A percentile compares a stretch with the other conserved stretches of the same genome.
These are phyloP conservation scores for Microplitis demolitor DNA, from an alignment of 1,140 invertebrate genomes.

Conservation along the genomic window DNA sequence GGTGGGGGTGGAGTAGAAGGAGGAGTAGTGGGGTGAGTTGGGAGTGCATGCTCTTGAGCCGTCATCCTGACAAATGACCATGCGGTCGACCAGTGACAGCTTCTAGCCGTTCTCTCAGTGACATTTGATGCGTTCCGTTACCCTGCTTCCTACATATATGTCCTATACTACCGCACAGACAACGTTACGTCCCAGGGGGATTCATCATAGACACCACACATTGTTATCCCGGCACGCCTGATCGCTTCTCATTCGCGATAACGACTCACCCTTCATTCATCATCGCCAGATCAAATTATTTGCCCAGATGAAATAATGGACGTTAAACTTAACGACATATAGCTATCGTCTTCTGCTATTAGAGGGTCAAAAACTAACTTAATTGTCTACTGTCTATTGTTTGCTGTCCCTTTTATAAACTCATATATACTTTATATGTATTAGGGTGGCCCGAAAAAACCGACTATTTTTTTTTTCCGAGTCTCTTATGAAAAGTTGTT, in stretches of 20 bases:
- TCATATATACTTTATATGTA: no score
- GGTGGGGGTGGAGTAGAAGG: no score
- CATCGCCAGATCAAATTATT: neutral
- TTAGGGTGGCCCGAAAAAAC: no score
- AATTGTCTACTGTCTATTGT: no score
- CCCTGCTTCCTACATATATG: neutral
- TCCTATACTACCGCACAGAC: no score
- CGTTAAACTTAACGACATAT: no score
- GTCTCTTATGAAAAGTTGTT: no score
- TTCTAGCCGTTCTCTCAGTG: conserved; percentile 44
- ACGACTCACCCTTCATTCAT: conserved; percentile 33
- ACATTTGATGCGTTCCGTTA: conserved; percentile 32
- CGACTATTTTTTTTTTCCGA: no score
- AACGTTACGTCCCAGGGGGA: neutral
- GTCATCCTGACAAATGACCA: conserved; percentile 57
- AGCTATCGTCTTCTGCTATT: no score
- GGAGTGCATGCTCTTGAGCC: conserved; percentile 15
- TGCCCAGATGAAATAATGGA: conserved; percentile 3
- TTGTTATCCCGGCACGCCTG: conserved; percentile 36
- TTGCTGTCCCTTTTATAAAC: no score
- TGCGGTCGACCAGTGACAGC: conserved; percentile 53
- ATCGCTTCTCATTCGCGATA: conserved; percentile 31
- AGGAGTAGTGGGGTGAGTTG: neutral
- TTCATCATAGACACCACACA: conserved; percentile 32
- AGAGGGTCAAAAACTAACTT: no score